These are phyloP conservation scores for Macropodus opercularis DNA, from an alignment of 2,797 vertebrate genomes.

Conservation along the genomic window DNA sequence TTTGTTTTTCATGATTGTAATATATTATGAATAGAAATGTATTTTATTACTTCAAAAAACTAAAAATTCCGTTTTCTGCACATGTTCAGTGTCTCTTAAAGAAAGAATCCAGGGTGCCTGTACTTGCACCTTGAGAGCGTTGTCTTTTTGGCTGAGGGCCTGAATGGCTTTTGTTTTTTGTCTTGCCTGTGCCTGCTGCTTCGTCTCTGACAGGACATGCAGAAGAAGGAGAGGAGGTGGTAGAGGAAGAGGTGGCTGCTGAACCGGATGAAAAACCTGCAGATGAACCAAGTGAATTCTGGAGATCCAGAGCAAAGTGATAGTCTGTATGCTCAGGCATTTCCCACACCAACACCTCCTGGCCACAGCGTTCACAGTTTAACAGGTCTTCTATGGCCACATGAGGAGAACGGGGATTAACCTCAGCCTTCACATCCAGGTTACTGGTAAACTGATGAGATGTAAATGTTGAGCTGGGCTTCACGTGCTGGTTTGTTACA, in stretches of 20 bases:
- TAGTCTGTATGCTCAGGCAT: conserved; percentile 94
- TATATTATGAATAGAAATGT: background rate
- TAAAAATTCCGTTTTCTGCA: background rate
- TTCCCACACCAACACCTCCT: conserved; percentile 88
- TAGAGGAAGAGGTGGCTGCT: conserved; percentile 35
- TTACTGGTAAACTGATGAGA: conserved; percentile 8
- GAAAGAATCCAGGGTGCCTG: conserved; percentile 88
- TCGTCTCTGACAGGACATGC: conserved; percentile 56
- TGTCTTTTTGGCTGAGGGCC: conserved; percentile 83
- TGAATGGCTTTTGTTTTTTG: conserved; percentile 75
- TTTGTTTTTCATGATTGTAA: background rate
- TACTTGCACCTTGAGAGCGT: conserved; percentile 71
- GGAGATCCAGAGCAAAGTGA: conserved; percentile 93
- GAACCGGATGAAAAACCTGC: too few relatives aligned
- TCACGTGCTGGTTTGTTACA: conserved; percentile 3
- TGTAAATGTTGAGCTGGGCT: conserved; percentile 6
- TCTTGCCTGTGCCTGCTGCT: conserved; percentile 73
- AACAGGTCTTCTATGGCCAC: conserved; percentile 78
- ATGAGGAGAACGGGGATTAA: background rate
- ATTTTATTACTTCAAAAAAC: background rate
- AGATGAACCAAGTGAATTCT: conserved; percentile 83
- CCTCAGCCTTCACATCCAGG: background rate
- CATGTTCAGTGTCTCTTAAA: conserved; percentile 83
- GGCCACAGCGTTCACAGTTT: conserved; percentile 87
- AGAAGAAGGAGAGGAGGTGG: conserved; percentile 29